Conservation (phyloP, 2,797 vertebrate species). For the Lophius americanus region DNA sequence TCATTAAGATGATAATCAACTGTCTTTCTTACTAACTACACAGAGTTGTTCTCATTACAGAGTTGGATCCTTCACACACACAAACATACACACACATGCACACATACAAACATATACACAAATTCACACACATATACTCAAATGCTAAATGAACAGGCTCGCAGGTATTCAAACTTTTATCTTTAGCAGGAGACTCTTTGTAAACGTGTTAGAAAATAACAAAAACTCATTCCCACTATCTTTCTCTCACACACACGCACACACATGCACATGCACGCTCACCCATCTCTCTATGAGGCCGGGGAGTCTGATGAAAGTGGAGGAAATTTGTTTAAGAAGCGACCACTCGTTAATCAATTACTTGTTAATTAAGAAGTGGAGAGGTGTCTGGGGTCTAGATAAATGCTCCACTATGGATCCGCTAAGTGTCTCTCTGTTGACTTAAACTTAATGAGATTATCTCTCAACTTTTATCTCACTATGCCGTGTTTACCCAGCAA, state of each 20-base stretch:
- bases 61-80: conserved; percentile 12
- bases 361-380: conserved; percentile 67
- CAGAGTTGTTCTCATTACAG: conserved; percentile 55
- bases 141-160: neutral
- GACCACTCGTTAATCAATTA: conserved; percentile 76
- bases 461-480: conserved; percentile 35
- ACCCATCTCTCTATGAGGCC: conserved; percentile 11
- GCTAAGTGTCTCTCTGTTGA: conserved; percentile 33
- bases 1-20: conserved; percentile 66
- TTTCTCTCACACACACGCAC: conserved; percentile 7
- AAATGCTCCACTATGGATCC: conserved; percentile 36
- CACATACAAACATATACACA: conserved; percentile 12
- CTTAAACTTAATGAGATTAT: conserved; percentile 58
- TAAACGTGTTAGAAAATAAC: neutral
- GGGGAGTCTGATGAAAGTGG: conserved; percentile 66
- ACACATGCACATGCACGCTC: conserved; percentile 14
- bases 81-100: conserved; percentile 8
- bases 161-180: conserved; percentile 29
- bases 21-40: conserved; percentile 63
- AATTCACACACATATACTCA: conserved; percentile 19
- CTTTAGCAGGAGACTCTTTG: conserved; percentile 6
- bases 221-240: neutral
- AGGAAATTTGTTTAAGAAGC: conserved; percentile 63
- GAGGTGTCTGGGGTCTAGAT: conserved; percentile 69
- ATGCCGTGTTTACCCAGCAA: conserved; percentile 18